Evolutionary conservation across 2,797 vertebrate genomes (phyloP), one percentile per base, ranked within the genome.

Genomic region (Poeciliopsis presidionis): DNA sequence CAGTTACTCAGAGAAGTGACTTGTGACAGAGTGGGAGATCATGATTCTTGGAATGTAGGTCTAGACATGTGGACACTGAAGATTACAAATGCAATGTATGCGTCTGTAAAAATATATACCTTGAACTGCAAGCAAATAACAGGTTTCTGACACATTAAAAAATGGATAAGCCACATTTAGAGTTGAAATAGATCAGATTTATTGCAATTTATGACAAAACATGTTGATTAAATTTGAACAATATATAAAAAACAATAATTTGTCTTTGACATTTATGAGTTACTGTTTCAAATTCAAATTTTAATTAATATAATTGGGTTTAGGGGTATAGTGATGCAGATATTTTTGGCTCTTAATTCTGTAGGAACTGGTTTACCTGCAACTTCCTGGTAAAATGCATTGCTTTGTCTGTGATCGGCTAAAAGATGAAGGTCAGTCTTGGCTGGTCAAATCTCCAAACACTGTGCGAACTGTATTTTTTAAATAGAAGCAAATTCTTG

Each of bases 11-110:
- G 57, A 67, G 57, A 71, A 73, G 77, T 75, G 79, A 76, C 55
- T 8, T 39, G 30, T 18, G 30, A 47, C 36, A 30, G 43, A 57
- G 33, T 4, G 33, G 49, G 33, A 41, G 43, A 75, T 80, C 67
- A 49, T 77, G 79, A 81, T 77, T 53, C 81, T 76, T 55, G 75
- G 87, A 73, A 87, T 86, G 84, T 73, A 80, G 80, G 71, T 67
- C 85, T 86, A 43, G 65, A 90, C 87, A 86, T 82, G 86, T 83
- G 82, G 73, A 85, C n/a, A 30, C 28, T 59, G 20, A 30, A 59
- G 5, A 61, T 30, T 87, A 90, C 85, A 25, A n/a, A 43, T 22
- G 11, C 20, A n/a, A 5, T 43, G 22, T n/a, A 2, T 69, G 11
- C 39, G n/a, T 69, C 39, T 69, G 22, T 43, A 43, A 25, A 22